These are phyloP conservation scores for Agrotis puta DNA, from an alignment of 2,888 invertebrate species.

Conservation along the genomic window DNA sequence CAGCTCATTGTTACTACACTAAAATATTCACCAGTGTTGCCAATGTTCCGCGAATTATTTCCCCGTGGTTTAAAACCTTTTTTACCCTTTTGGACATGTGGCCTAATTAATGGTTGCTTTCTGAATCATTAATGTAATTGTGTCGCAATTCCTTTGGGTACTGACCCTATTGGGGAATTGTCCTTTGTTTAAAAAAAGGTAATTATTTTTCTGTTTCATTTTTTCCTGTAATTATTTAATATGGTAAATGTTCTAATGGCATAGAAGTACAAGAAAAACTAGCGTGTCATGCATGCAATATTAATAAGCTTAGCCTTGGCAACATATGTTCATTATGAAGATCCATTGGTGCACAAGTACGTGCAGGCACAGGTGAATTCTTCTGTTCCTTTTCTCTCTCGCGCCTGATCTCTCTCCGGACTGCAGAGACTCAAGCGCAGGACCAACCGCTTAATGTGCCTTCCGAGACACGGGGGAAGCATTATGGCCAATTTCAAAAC, in stretches of 20 bases:
- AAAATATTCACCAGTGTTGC: slow-evolving; percentile 6
- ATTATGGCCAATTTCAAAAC: too few relatives aligned
- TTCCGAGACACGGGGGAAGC: too few relatives aligned
- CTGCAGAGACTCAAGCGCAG: too few relatives aligned
- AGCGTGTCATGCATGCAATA: slow-evolving; percentile 15
- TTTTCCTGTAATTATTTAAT: slow-evolving; percentile 15
- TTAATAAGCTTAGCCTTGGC: background rate
- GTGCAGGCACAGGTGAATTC: too few relatives aligned
- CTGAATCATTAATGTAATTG: slow-evolving; percentile 25
- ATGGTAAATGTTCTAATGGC: background rate
- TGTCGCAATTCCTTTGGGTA: slow-evolving; percentile 34
- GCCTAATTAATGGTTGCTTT: slow-evolving; percentile 9
- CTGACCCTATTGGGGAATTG: slow-evolving; percentile 23
- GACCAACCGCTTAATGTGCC: too few relatives aligned
- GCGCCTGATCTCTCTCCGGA: too few relatives aligned
- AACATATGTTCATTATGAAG: too few relatives aligned
- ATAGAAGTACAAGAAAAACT: background rate
- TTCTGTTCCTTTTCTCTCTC: too few relatives aligned
- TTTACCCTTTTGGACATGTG: slow-evolving; percentile 3
- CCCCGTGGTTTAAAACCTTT: background rate
- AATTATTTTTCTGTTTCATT: slow-evolving; percentile 12
- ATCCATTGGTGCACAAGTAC: too few relatives aligned
- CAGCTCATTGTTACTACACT: slow-evolving; percentile 5
- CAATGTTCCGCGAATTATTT: background rate
- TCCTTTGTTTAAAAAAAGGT: slow-evolving; percentile 1